Evolutionary conservation across 1,140 invertebrate species (phyloP).

Genomic region (Neoseiulus cucumeris): DNA sequence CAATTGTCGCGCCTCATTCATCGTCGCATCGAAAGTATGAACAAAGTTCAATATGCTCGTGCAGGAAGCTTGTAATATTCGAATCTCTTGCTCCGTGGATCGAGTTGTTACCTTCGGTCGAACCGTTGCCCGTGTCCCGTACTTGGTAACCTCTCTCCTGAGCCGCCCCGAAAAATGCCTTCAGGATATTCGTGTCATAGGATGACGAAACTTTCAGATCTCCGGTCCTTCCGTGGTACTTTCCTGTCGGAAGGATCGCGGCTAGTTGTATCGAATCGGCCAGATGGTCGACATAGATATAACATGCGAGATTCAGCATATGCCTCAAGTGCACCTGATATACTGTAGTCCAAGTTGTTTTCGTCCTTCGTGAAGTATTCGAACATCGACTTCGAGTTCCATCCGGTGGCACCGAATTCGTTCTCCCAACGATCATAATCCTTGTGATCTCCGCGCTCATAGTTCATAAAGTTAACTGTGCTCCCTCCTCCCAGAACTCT

Average conservation of each 20-base stretch:
- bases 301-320: too few species aligned
- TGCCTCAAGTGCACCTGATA: background rate
- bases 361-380: constrained; percentile 29
- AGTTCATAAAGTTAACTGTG: constrained; percentile 37
- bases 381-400: constrained; percentile 62
- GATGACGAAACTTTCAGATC: background rate
- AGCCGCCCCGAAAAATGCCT: background rate
- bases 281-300: too few species aligned
- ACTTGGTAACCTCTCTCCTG: background rate
- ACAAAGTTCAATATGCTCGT: too few species aligned
- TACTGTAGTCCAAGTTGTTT: background rate
- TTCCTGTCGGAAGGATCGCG: background rate
- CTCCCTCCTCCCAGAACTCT: constrained; percentile 30
- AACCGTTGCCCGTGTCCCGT: background rate
- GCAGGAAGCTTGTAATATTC: too few species aligned
- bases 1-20: too few species aligned
- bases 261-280: too few species aligned
- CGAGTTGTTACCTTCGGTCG: background rate
- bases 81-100: background rate
- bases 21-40: too few species aligned
- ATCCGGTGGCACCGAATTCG: constrained; percentile 50
- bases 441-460: constrained; percentile 42
- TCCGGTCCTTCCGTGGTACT: background rate
- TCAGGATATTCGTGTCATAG: background rate
- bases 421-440: constrained; percentile 44